These are phyloP conservation scores for Abramis brama DNA, from an alignment of 2,113 vertebrate genomes.

Conservation along the genomic window DNA sequence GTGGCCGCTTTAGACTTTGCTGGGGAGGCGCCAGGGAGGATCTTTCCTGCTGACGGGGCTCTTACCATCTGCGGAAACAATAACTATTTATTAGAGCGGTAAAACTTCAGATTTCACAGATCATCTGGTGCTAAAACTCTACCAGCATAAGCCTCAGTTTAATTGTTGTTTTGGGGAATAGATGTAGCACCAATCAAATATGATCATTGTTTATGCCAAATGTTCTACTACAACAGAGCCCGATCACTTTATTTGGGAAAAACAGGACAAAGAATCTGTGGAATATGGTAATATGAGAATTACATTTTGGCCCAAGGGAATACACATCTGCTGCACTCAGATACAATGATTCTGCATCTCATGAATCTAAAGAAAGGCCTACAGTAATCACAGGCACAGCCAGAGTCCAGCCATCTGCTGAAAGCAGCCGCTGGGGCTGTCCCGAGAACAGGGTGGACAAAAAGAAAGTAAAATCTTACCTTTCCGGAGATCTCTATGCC, in stretches of 20 bases:
- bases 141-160: neutral
- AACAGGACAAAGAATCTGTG: constrained; percentile 3
- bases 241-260: constrained; percentile 11
- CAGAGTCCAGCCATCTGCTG: constrained; percentile 45
- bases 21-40: constrained; percentile 80
- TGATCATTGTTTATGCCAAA: neutral
- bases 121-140: neutral
- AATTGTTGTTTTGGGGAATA: neutral
- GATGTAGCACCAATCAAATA: constrained; percentile 6
- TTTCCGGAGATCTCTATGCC: constrained; percentile 98
- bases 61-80: constrained; percentile 86
- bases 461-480: constrained; percentile 69
- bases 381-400: constrained; percentile 44
- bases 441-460: neutral
- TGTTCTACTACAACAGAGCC: constrained; percentile 5
- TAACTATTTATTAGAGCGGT: constrained; percentile 37
- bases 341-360: neutral
- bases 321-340: constrained; percentile 52
- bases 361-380: constrained; percentile 38
- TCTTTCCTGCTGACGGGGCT: constrained; percentile 88
- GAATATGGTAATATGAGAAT: constrained; percentile 21
- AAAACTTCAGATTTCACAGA: constrained; percentile 35
- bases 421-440: neutral
- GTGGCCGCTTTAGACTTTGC: constrained; percentile 78
- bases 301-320: constrained; percentile 43